Evolutionary conservation across 2,797 vertebrate genomes (phyloP).

Genomic region (Pseudotriccus pelzelni): DNA sequence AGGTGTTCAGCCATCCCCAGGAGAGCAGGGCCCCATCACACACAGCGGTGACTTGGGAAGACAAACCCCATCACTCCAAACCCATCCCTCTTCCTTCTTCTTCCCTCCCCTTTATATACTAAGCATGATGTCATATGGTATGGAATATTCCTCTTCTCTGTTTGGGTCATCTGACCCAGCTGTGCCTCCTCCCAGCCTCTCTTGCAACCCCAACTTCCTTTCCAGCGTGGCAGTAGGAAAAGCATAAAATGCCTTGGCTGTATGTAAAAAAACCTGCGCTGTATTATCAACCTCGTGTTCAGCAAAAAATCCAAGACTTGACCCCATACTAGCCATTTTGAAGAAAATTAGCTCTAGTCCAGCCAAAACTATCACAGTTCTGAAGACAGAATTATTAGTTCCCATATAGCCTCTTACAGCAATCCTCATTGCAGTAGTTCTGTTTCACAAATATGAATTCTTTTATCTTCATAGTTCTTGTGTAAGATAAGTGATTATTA

Average conservation of each 20-base stretch:
- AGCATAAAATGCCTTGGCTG: background rate
- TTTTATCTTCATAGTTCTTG: background rate
- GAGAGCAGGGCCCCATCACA: background rate
- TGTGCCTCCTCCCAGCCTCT: background rate
- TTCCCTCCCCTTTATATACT: background rate
- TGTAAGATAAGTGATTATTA: background rate
- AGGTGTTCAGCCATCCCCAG: background rate
- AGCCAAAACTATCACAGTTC: background rate
- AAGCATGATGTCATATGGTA: background rate
- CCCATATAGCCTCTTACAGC: background rate
- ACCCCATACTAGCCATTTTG: background rate
- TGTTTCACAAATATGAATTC: background rate
- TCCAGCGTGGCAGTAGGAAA: background rate
- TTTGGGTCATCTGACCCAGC: background rate
- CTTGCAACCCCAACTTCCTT: background rate
- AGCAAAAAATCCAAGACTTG: background rate
- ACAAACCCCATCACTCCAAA: background rate
- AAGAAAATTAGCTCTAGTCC: background rate
- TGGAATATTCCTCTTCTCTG: background rate
- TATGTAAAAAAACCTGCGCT: background rate
- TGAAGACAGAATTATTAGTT: background rate
- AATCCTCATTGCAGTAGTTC: background rate
- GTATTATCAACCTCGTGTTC: background rate
- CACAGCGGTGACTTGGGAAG: background rate
- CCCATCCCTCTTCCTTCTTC: fast-evolving